These are phyloP conservation scores for Acromyrmex heyeri DNA, from an alignment of 1,140 invertebrate genomes.

Conservation along the genomic window DNA sequence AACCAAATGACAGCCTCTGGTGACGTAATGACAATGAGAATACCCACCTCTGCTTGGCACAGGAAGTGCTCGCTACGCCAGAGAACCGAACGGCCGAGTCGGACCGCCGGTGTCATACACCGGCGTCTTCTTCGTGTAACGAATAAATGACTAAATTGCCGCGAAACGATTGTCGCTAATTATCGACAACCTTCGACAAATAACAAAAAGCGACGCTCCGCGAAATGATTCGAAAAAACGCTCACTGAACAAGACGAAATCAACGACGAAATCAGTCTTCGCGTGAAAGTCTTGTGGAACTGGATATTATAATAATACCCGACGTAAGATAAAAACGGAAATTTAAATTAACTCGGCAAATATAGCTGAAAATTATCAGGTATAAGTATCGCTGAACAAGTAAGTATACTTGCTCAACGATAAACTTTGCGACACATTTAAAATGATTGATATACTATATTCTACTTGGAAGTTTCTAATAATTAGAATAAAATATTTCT, in stretches of 20 bases:
- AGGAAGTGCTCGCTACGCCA: conserved; percentile 72
- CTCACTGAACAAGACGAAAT: background rate
- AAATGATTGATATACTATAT: background rate
- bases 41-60: conserved; percentile 69
- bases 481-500: background rate
- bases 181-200: conserved; percentile 68
- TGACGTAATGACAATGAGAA: conserved; percentile 79
- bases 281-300: background rate
- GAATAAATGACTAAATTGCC: conserved; percentile 75
- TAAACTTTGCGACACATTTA: background rate
- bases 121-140: conserved; percentile 65
- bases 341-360: background rate
- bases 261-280: background rate
- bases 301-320: conserved; percentile 4
- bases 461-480: background rate
- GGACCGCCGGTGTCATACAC: conserved; percentile 64
- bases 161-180: conserved; percentile 68
- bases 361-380: background rate
- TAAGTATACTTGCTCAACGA: background rate
- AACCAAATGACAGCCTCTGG: conserved; percentile 76
- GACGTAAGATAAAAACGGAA: background rate
- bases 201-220: conserved; percentile 45
- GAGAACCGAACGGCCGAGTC: conserved; percentile 58
- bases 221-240: background rate
- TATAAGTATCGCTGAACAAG: background rate